phyloP scores from a whole-genome alignment of 2,113 vertebrate species.

The Orthonyx spaldingii region DNA sequence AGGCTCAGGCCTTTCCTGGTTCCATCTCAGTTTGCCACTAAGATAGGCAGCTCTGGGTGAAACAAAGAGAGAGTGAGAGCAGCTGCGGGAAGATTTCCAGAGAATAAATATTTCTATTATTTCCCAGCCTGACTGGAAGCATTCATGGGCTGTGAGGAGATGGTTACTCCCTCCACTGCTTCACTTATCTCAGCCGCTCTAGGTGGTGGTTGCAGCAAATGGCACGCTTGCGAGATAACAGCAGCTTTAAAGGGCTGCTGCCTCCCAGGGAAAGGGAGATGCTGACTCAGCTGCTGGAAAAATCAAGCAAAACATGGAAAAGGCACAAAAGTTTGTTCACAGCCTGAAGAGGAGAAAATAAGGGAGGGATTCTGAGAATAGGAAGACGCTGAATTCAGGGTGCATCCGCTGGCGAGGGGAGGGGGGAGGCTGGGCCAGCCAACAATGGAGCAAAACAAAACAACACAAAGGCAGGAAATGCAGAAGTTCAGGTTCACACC shows the following conservation, averaged over 20 bases:
- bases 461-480: constrained; percentile 64
- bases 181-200: constrained; percentile 30
- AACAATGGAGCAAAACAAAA: constrained; percentile 43
- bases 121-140: constrained; percentile 41
- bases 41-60: neutral
- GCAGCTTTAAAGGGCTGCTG: constrained; percentile 3
- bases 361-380: constrained; percentile 53
- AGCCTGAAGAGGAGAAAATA: constrained; percentile 13
- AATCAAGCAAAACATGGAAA: constrained; percentile 27
- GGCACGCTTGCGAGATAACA: neutral
- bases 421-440: neutral
- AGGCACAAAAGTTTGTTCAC: constrained; percentile 5
- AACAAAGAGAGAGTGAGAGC: constrained; percentile 30
- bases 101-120: constrained; percentile 60
- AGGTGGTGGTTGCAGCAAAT: constrained; percentile 31
- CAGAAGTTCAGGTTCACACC: constrained; percentile 53
- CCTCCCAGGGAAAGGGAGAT: neutral
- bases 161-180: constrained; percentile 27
- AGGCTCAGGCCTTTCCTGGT: neutral
- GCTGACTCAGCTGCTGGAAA: constrained; percentile 52
- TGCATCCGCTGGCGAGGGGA: constrained; percentile 5
- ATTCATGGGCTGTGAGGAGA: constrained; percentile 28
- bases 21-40: neutral
- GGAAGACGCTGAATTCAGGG: constrained; percentile 45
- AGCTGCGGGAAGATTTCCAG: constrained; percentile 24